phyloP scores from a whole-genome alignment of 2,113 vertebrate genomes.

The Rhinopomastus cyanomelas region DNA sequence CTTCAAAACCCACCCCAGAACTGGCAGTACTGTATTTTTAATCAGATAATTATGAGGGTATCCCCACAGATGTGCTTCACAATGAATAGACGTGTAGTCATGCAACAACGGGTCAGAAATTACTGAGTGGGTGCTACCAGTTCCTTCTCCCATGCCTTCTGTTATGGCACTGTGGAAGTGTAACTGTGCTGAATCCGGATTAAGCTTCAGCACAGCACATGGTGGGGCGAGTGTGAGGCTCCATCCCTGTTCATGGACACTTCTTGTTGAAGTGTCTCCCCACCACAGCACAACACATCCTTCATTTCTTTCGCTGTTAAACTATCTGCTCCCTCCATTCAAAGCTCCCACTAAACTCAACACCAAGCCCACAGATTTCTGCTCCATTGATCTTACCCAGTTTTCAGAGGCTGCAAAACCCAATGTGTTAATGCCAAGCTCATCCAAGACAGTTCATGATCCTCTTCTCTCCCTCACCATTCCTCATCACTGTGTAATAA shows the following conservation, averaged over 20 bases:
- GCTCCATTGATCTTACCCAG: neutral
- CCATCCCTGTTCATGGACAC: neutral
- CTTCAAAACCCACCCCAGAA: neutral
- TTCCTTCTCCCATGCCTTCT: neutral
- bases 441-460: neutral
- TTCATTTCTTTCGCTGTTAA: neutral
- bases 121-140: neutral
- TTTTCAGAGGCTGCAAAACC: neutral
- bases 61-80: neutral
- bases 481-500: neutral
- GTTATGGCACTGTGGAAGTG: neutral
- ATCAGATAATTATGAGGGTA: neutral
- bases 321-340: neutral
- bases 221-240: neutral
- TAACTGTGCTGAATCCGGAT: neutral
- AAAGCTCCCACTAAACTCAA: neutral
- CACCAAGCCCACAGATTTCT: neutral
- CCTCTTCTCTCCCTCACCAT: neutral
- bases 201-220: neutral
- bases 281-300: neutral
- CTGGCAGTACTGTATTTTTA: conserved; percentile 13
- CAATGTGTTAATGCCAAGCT: neutral
- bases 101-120: neutral
- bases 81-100: neutral
- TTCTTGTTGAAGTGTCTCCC: accelerated